Percentiles rank a stretch among this genome's conserved stretches.
These are phyloP conservation scores for Synanthedon formicaeformis DNA, from an alignment of 2,888 invertebrate species.

Conservation along the genomic window DNA sequence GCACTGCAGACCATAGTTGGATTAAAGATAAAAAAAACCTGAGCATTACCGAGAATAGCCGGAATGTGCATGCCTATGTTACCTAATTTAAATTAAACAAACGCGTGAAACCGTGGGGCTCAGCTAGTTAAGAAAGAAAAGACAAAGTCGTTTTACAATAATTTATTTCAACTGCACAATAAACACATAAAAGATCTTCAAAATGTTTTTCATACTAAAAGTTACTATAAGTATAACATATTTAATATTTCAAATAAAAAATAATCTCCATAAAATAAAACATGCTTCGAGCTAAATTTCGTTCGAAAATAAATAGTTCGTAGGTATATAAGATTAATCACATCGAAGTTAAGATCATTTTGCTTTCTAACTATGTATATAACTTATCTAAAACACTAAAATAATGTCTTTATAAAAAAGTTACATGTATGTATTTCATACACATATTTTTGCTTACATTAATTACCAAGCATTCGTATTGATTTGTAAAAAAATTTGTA, in stretches of 20 bases:
- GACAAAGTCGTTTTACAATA: conserved; percentile 12
- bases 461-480: no score
- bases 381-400: no score
- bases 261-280: not conserved
- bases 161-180: conserved; percentile 22
- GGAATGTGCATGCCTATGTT: no score
- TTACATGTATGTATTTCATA: not conserved
- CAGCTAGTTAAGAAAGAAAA: not conserved
- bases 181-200: conserved; percentile 17
- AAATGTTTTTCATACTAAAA: conserved; percentile 3
- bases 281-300: not conserved
- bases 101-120: no score
- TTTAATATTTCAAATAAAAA: not conserved
- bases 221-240: not conserved
- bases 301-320: not conserved
- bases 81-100: no score
- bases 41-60: no score
- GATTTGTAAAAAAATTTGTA: not conserved
- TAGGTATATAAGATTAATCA: not conserved
- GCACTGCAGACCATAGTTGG: no score
- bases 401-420: not conserved
- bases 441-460: no score
- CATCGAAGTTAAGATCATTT: not conserved
- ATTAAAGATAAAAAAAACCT: no score
- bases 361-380: no score